These are phyloP conservation scores for Megalops cyprinoides DNA, from an alignment of 2,797 vertebrate species.

Conservation along the genomic window DNA sequence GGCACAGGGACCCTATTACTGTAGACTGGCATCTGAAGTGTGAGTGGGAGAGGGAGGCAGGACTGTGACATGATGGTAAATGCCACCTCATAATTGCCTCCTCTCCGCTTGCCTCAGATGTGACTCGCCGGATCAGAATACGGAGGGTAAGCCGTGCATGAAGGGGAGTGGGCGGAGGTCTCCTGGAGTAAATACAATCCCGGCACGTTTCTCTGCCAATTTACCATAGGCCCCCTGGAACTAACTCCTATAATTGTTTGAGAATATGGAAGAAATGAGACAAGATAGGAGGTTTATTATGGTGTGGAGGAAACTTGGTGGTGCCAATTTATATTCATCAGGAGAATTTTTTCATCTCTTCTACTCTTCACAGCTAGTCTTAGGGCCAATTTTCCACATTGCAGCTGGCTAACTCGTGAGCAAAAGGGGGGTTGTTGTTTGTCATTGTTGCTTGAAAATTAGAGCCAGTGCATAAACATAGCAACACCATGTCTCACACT, in stretches of 20 bases:
- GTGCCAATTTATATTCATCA: not conserved
- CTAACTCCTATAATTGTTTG: slow-evolving; percentile 15
- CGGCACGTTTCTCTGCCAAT: not conserved
- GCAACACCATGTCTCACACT: not conserved
- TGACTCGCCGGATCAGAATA: slow-evolving; percentile 23
- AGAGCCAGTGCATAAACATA: not conserved
- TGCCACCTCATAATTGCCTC: slow-evolving; percentile 16
- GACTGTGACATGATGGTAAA: slow-evolving; percentile 21
- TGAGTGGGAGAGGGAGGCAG: not conserved
- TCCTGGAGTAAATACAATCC: slow-evolving; percentile 8
- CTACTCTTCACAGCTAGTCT: not conserved
- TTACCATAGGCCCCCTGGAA: slow-evolving; percentile 4
- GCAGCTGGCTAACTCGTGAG: not conserved
- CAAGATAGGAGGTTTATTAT: not conserved
- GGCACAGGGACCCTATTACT: slow-evolving; percentile 21
- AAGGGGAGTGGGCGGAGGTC: slow-evolving; percentile 6
- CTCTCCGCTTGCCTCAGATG: slow-evolving; percentile 8
- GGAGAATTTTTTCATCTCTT: not conserved
- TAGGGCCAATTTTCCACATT: not conserved
- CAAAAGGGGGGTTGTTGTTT: not conserved
- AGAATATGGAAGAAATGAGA: slow-evolving; percentile 21
- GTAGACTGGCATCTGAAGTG: slow-evolving; percentile 19
- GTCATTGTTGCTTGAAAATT: not conserved
- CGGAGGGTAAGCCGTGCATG: not conserved
- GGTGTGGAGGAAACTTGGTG: not conserved